These are phyloP conservation scores for Araneus ventricosus DNA, from an alignment of 1,140 invertebrate species.

Conservation along the genomic window DNA sequence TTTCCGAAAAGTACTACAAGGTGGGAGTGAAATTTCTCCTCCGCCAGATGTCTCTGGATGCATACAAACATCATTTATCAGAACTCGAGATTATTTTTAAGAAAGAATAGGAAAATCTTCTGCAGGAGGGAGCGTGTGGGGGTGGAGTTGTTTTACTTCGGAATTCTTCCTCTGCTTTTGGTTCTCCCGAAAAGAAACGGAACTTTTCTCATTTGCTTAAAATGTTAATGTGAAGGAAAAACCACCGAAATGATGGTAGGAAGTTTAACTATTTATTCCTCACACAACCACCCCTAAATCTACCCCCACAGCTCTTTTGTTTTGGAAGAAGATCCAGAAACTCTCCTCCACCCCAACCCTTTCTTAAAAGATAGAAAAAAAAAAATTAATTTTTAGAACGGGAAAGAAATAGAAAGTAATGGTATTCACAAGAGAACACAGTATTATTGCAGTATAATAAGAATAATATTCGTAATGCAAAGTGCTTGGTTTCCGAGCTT, in stretches of 20 bases:
- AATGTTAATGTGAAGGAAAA: constrained; percentile 28
- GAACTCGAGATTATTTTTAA: constrained; percentile 25
- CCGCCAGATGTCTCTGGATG: constrained; percentile 18
- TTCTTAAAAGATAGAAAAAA: not conserved
- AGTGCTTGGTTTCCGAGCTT: not conserved
- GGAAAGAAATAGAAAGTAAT: not conserved
- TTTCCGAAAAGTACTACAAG: constrained; percentile 11
- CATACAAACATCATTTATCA: constrained; percentile 36
- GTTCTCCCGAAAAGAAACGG: not conserved
- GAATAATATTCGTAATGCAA: not conserved
- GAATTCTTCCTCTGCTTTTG: not conserved
- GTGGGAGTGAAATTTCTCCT: constrained; percentile 24
- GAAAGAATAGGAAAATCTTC: constrained; percentile 7
- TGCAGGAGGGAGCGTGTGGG: not conserved
- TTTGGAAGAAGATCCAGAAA: not conserved
- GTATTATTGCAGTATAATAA: not conserved
- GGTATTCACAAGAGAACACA: not conserved
- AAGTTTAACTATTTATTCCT: constrained; percentile 39
- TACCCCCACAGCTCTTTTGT: not conserved
- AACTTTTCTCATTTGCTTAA: constrained; percentile 39
- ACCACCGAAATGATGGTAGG: constrained; percentile 24
- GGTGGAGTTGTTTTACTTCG: not conserved
- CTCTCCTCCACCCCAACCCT: not conserved
- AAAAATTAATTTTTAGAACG: not conserved
- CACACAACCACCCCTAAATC: not conserved